Evolutionary conservation across 2,797 vertebrate genomes (phyloP).

Genomic region (Malacoraja senta): DNA sequence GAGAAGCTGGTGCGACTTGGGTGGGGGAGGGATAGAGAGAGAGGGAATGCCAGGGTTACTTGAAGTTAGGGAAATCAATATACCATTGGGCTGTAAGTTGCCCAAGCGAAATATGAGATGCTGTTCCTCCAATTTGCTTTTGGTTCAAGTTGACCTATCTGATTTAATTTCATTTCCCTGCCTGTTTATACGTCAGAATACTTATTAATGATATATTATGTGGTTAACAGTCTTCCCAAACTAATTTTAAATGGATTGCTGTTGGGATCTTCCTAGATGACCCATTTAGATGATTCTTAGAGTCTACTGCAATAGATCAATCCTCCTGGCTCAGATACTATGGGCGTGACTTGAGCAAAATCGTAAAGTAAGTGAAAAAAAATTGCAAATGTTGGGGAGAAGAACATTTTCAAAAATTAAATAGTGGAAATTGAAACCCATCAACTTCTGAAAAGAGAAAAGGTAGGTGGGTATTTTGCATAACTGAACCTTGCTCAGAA

Average conservation of each 20-base stretch:
- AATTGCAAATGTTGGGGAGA: background rate
- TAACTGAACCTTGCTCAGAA: background rate
- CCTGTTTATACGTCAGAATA: background rate
- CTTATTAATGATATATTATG: background rate
- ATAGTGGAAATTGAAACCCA: background rate
- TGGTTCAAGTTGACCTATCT: background rate
- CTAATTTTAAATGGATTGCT: conserved; percentile 12
- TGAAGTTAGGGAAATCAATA: too few species aligned
- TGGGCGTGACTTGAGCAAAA: too few species aligned
- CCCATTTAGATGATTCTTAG: background rate
- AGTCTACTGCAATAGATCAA: background rate
- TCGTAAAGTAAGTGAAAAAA: background rate
- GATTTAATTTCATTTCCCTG: background rate
- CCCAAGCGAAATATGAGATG: too few species aligned
- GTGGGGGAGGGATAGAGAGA: too few species aligned
- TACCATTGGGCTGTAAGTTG: too few species aligned
- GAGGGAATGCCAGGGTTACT: too few species aligned
- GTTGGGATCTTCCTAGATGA: background rate
- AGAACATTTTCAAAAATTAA: background rate
- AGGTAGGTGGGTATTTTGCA: background rate
- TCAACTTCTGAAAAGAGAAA: background rate
- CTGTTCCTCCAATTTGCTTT: too few species aligned
- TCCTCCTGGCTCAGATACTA: background rate
- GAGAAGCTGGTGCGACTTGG: too few species aligned
- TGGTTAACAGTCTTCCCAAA: background rate